Conservation (phyloP, 2,888 invertebrate species). For the Yponomeuta plumbellus region DNA sequence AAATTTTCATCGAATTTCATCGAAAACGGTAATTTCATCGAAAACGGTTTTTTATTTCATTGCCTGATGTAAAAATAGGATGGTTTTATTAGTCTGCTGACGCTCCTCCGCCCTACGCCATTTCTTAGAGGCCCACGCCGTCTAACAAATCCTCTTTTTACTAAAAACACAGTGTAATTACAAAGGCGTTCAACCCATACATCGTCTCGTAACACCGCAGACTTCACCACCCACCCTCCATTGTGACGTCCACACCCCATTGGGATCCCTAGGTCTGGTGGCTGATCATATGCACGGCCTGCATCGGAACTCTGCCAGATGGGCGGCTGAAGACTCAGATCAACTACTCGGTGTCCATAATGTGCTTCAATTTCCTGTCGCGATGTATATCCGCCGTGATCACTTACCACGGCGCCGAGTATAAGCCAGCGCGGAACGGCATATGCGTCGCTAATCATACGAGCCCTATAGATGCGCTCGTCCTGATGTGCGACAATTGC, state of each 20-base stretch:
- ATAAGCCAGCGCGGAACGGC: slow-evolving; percentile 85
- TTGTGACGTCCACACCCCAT: not conserved
- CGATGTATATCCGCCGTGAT: slow-evolving; percentile 93
- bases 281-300: slow-evolving; percentile 90
- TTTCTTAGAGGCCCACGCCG: no score
- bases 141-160: no score
- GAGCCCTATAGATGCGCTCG: slow-evolving; percentile 97
- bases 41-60: no score
- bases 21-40: no score
- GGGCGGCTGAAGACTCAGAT: slow-evolving; percentile 85
- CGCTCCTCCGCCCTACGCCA: no score
- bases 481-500: slow-evolving; percentile 97
- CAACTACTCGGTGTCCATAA: slow-evolving; percentile 87
- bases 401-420: slow-evolving; percentile 90
- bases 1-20: no score
- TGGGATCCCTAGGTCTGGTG: slow-evolving; percentile 83
- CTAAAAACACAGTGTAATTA: no score
- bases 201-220: not conserved
- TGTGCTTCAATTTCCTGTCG: slow-evolving; percentile 95
- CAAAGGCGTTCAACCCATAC: not conserved
- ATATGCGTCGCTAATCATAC: slow-evolving; percentile 99
- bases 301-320: slow-evolving; percentile 89
- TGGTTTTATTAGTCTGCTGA: no score
- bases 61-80: no score
- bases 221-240: not conserved